phyloP scores from a whole-genome alignment of 2,797 vertebrate genomes.

The Antrozous pallidus region DNA sequence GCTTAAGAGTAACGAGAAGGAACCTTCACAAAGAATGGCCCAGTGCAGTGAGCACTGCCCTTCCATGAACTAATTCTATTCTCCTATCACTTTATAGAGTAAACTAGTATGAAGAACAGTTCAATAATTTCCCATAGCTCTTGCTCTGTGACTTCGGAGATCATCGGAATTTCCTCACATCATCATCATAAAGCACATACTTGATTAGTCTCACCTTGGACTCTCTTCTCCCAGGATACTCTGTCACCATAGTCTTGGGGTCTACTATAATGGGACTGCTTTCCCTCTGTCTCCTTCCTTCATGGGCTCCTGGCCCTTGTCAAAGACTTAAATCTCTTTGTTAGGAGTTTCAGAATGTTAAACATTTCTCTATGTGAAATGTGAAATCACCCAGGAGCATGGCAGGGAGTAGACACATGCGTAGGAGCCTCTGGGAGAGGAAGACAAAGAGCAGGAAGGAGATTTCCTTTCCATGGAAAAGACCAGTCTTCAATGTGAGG shows the following conservation, averaged over 20 bases:
- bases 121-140: no score
- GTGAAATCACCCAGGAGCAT: background rate
- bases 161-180: no score
- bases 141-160: no score
- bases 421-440: background rate
- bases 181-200: background rate
- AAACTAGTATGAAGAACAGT: background rate
- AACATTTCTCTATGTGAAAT: background rate
- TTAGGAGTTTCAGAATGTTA: background rate
- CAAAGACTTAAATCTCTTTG: background rate
- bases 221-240: background rate
- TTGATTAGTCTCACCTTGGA: background rate
- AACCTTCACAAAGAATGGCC: no score
- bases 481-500: background rate
- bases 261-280: background rate
- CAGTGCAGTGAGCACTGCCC: no score
- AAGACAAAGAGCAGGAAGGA: background rate
- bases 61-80: background rate
- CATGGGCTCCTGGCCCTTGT: no score
- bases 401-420: no score
- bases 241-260: fast-evolving
- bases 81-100: no score
- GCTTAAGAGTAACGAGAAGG: no score
- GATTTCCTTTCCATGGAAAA: background rate
- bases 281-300: background rate